phyloP scores from a whole-genome alignment of 2,888 invertebrate species.

The Keiferia lycopersicella region DNA sequence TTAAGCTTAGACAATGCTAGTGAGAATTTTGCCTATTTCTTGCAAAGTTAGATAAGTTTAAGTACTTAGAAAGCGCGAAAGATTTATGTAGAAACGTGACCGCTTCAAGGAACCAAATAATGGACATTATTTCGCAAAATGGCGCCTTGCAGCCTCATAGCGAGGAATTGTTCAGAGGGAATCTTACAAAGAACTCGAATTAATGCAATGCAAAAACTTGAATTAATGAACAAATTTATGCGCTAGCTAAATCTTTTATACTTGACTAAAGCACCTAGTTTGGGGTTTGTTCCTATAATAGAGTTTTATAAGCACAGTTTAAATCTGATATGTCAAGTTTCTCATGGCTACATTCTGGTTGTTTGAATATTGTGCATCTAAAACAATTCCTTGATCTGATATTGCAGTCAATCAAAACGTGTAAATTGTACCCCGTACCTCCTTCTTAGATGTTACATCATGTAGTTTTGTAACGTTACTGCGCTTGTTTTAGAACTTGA shows the following conservation, averaged over 20 bases:
- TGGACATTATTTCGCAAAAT: background rate
- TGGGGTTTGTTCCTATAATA: no score
- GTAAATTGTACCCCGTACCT: slow-evolving; percentile 14
- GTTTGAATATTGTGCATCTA: no score
- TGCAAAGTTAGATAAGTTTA: slow-evolving; percentile 10
- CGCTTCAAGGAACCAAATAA: background rate
- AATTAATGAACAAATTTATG: no score
- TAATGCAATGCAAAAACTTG: no score
- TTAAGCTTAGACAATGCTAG: background rate
- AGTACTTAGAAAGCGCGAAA: slow-evolving; percentile 6
- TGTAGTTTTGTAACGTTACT: background rate
- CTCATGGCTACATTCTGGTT: no score
- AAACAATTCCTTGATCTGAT: no score
- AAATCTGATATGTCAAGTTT: no score
- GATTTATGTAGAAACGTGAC: slow-evolving; percentile 11
- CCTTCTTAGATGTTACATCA: background rate
- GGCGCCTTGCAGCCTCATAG: background rate
- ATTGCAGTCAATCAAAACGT: slow-evolving; percentile 2
- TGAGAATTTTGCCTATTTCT: slow-evolving; percentile 10
- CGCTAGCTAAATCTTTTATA: no score
- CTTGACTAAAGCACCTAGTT: no score
- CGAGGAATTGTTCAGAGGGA: no score
- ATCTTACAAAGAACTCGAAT: no score
- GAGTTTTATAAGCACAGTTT: no score
- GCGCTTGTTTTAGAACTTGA: background rate